phyloP scores from a whole-genome alignment of 2,888 invertebrate species.

The Ctena decussata region DNA sequence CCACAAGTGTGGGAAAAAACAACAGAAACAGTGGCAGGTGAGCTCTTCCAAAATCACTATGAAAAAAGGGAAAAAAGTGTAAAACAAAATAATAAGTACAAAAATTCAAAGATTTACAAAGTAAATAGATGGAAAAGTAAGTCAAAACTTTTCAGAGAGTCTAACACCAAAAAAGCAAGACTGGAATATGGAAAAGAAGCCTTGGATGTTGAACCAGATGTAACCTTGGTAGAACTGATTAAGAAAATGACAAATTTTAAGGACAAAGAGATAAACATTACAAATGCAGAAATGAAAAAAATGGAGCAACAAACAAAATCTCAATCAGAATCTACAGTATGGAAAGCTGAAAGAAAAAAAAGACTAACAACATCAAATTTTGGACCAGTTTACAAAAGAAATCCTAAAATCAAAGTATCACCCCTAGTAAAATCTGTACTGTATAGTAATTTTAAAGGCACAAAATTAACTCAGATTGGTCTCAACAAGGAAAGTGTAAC shows the following conservation, averaged over 20 bases:
- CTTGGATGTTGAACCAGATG: background rate
- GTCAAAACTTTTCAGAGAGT: background rate
- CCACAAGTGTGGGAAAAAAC: background rate
- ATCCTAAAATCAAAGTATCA: background rate
- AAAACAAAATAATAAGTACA: background rate
- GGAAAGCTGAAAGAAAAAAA: slow-evolving; percentile 24
- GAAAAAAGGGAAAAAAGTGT: background rate
- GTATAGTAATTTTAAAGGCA: background rate
- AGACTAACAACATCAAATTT: slow-evolving; percentile 23
- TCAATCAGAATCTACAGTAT: background rate
- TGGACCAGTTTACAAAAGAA: slow-evolving; percentile 9
- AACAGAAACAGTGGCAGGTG: background rate
- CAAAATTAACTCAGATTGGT: background rate
- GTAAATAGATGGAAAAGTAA: slow-evolving; percentile 1
- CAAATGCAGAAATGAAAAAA: background rate
- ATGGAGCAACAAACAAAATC: slow-evolving; percentile 19
- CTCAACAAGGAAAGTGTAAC: slow-evolving; percentile 1
- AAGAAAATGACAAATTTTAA: background rate
- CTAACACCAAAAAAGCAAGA: slow-evolving; percentile 3
- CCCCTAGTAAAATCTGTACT: background rate
- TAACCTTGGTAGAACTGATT: background rate
- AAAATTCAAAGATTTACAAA: background rate
- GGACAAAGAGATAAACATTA: background rate
- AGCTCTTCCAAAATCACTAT: background rate
- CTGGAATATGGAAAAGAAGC: slow-evolving; percentile 9